Evolutionary conservation across 2,888 invertebrate species (phyloP).

Genomic region (Eupithecia inturbata): DNA sequence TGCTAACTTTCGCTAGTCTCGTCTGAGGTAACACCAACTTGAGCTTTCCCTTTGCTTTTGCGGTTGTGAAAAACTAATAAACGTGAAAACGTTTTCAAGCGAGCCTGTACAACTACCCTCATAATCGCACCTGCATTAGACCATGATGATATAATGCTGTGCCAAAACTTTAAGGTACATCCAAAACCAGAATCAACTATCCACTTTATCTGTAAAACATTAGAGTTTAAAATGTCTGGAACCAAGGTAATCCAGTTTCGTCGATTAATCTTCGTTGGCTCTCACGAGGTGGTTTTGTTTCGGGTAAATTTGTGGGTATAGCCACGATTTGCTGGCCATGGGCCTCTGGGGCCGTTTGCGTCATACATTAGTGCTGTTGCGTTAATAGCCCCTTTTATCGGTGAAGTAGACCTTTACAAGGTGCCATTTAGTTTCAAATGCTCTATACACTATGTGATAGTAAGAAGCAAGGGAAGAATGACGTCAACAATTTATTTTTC

Average conservation of each 20-base stretch:
- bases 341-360: conserved; percentile 71
- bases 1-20: too few species aligned
- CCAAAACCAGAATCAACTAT: conserved; percentile 42
- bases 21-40: too few species aligned
- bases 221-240: conserved; percentile 51
- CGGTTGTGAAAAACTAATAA: neutral
- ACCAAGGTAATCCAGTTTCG: conserved; percentile 71
- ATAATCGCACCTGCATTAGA: conserved; percentile 50
- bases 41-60: too few species aligned
- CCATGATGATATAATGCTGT: conserved; percentile 63
- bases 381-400: conserved; percentile 71
- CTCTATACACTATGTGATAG: neutral
- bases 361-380: conserved; percentile 76
- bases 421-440: neutral
- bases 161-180: conserved; percentile 62
- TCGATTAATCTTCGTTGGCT: conserved; percentile 77
- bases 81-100: neutral
- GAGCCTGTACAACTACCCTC: conserved; percentile 4
- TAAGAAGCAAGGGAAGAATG: neutral
- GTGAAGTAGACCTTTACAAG: conserved; percentile 35
- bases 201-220: conserved; percentile 51
- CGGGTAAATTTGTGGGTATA: conserved; percentile 77
- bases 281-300: conserved; percentile 78
- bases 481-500: neutral
- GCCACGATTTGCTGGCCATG: conserved; percentile 73